Evolutionary conservation across 2,888 invertebrate genomes (phyloP).

Genomic region (Pseudococcus jackbeardsleyi): DNA sequence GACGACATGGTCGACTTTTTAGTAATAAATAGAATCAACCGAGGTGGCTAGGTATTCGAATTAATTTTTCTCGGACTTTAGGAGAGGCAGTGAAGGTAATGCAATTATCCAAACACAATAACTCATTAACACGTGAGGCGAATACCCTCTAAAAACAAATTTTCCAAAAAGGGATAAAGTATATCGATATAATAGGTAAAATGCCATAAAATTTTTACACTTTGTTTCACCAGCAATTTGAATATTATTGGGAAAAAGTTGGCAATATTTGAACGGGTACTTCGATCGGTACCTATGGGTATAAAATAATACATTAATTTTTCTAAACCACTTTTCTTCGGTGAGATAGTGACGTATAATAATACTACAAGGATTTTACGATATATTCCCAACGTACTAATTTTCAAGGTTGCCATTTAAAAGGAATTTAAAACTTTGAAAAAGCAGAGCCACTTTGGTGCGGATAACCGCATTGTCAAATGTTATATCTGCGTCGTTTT

Average conservation of each 20-base stretch:
- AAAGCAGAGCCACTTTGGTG: constrained; percentile 5
- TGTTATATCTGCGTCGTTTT: constrained; percentile 32
- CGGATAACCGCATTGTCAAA: constrained; percentile 21
- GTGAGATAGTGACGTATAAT: background rate
- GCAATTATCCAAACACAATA: background rate
- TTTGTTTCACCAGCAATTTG: background rate
- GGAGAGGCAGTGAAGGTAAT: background rate
- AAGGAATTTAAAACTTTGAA: constrained; percentile 42
- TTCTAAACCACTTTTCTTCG: background rate
- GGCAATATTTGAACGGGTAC: background rate
- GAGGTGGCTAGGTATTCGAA: background rate
- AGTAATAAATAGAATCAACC: background rate
- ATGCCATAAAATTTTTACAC: background rate
- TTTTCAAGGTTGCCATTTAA: constrained; percentile 47
- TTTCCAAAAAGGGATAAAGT: background rate
- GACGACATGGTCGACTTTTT: background rate
- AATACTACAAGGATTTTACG: background rate
- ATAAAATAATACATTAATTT: background rate
- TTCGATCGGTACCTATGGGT: background rate
- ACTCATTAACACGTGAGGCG: background rate
- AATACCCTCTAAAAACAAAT: background rate
- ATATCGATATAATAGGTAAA: too few relatives aligned
- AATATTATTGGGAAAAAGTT: background rate
- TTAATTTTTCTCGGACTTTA: background rate
- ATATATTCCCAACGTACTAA: background rate